Evolutionary conservation across 2,113 vertebrate genomes (phyloP), one percentile per base, ranked within the genome.

Genomic region (Syngnathus scovelli): DNA sequence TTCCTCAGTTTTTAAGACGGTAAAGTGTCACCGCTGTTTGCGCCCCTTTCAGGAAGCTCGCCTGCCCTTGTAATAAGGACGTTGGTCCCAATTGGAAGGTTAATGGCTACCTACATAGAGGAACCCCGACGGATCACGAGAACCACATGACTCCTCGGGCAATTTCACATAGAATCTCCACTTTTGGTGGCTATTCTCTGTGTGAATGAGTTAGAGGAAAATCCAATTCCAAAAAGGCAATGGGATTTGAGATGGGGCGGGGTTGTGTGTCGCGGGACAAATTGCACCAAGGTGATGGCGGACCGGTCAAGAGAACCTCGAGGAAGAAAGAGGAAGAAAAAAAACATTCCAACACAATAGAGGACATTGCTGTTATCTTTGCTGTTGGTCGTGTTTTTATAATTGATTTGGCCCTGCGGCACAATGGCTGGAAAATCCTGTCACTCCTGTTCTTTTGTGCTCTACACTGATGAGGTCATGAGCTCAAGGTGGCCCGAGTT

Each of bases 211-310:
- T 86, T 88, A 11, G 27, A 86, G 90, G 86, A 88, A 90, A 90
- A 91, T 90, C 91, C 90, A 92, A 92, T 92, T 91, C 90, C 90
- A 90, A 88, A 58, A 89, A 90, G 85, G 90, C 86, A 89, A 90
- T 91, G 88, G 89, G 89, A 90, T 89, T 91, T 82, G 85, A 89
- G 89, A 91, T 87, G 86, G 85, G 60, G 83, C 85, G 55, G 87
- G 85, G 23, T 82, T 87, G 91, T 88, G 86, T 83, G 59, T 83
- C 85, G 55, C 86, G 85, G 56, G 83, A 87, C 79, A 90, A 91
- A 92, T 92, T 91, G 89, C 88, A 80, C 83, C 81, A 85, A 88
- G 88, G 88, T 88, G 86, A 88, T 85, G 83, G 74, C 64, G 87
- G 85, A 86, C 87, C 87, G 87, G 88, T 88, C 89, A 86, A 89